Evolutionary conservation across 2,113 vertebrate species (phyloP).

Genomic region (Potamarius usumacintae): DNA sequence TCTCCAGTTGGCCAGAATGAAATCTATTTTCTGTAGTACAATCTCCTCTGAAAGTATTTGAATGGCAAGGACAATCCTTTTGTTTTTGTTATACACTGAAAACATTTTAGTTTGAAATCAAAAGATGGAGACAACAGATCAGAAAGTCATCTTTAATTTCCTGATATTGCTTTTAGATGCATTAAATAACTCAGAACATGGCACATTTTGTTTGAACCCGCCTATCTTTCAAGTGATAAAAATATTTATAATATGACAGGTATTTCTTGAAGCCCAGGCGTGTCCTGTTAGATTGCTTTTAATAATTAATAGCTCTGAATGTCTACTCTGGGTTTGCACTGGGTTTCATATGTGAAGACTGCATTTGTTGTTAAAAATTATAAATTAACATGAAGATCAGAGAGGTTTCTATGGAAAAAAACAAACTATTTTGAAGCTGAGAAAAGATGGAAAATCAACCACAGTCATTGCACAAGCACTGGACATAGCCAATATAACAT

Average conservation of each 20-base stretch:
- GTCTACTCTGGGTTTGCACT: neutral
- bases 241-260: neutral
- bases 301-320: neutral
- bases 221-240: neutral
- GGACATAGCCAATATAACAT: no score
- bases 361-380: neutral
- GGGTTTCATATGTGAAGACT: neutral
- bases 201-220: neutral
- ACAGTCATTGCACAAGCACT: no score
- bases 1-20: neutral
- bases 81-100: neutral
- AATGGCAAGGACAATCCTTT: neutral
- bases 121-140: neutral
- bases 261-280: neutral
- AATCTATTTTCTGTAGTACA: neutral
- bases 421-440: neutral
- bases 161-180: neutral
- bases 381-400: neutral
- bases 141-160: neutral
- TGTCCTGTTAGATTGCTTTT: neutral
- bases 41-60: neutral
- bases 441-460: no score
- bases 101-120: neutral
- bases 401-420: neutral
- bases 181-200: neutral